phyloP scores from a whole-genome alignment of 2,888 invertebrate species.

The Strigamia maritima region DNA sequence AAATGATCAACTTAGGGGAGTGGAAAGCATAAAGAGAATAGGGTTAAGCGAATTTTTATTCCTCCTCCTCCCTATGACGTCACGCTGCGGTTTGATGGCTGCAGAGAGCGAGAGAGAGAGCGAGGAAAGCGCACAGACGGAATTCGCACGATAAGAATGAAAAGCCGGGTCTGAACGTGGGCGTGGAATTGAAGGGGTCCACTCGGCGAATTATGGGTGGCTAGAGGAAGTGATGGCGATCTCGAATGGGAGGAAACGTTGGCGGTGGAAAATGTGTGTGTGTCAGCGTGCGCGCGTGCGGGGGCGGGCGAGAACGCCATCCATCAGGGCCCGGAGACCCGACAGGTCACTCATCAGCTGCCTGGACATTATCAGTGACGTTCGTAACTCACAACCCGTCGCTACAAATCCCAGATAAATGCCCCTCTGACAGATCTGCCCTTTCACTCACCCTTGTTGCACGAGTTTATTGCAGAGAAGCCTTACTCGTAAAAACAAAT shows the following conservation, averaged over 20 bases:
- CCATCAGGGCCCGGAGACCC: constrained; percentile 14
- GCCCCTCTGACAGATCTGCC: constrained; percentile 11
- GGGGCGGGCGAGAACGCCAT: constrained; percentile 20
- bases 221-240: neutral
- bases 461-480: neutral
- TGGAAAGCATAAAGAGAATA: neutral
- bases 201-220: constrained; percentile 4
- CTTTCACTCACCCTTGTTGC: neutral
- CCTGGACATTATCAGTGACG: constrained; percentile 37
- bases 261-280: neutral
- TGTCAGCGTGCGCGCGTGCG: constrained; percentile 6
- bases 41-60: neutral
- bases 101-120: no score
- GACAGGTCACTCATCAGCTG: constrained; percentile 37
- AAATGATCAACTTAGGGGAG: neutral
- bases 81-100: constrained; percentile 1
- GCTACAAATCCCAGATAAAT: constrained; percentile 39
- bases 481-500: neutral
- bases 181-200: neutral
- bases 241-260: neutral
- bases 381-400: constrained; percentile 26
- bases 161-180: neutral
- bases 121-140: no score
- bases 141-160: neutral
- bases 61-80: neutral